A percentile compares a stretch with the other conserved stretches of the same genome.
Conservation (phyloP, 2,888 invertebrate genomes). For the Drosophila maculinotata region DNA sequence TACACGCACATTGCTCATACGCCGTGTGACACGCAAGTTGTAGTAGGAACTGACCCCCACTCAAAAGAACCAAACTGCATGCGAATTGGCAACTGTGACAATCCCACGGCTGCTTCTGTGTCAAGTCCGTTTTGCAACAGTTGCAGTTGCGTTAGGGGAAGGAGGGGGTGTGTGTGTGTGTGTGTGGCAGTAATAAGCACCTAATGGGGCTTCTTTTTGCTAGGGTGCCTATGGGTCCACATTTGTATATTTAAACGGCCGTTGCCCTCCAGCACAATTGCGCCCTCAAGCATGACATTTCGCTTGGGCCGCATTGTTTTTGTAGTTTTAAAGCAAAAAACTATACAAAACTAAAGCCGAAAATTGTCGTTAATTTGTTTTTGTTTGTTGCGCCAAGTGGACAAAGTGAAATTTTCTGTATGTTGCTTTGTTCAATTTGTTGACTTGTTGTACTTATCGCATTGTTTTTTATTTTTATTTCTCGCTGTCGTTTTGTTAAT, state of each 20-base stretch:
- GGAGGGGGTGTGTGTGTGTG: slow-evolving; percentile 10
- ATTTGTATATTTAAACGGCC: slow-evolving; percentile 34
- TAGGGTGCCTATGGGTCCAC: slow-evolving; percentile 21
- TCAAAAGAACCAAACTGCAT: slow-evolving; percentile 19
- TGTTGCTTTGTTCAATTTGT: slow-evolving; percentile 24
- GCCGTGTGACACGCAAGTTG: slow-evolving; percentile 35
- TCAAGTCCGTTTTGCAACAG: slow-evolving; percentile 64
- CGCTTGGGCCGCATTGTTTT: slow-evolving; percentile 17
- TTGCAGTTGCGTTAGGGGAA: too few species aligned
- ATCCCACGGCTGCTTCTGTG: slow-evolving; percentile 61
- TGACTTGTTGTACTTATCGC: slow-evolving; percentile 28
- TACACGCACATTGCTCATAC: slow-evolving; percentile 56
- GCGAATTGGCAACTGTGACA: slow-evolving; percentile 57
- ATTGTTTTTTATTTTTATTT: slow-evolving; percentile 30
- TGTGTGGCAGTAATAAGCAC: slow-evolving; percentile 63
- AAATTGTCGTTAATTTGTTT: slow-evolving; percentile 72
- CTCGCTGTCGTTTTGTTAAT: slow-evolving; percentile 60
- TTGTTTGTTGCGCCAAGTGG: slow-evolving; percentile 38
- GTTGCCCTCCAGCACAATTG: slow-evolving; percentile 75
- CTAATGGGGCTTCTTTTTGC: slow-evolving; percentile 71
- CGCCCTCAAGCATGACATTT: slow-evolving; percentile 76
- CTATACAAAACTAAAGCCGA: slow-evolving; percentile 41
- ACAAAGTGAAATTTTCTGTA: slow-evolving; percentile 69
- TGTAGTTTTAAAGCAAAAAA: slow-evolving; percentile 16
- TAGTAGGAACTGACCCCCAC: slow-evolving; percentile 37